Base-by-base conservation (phyloP, 2,113 vertebrate species). In the Paramormyrops kingsleyae region DNA sequence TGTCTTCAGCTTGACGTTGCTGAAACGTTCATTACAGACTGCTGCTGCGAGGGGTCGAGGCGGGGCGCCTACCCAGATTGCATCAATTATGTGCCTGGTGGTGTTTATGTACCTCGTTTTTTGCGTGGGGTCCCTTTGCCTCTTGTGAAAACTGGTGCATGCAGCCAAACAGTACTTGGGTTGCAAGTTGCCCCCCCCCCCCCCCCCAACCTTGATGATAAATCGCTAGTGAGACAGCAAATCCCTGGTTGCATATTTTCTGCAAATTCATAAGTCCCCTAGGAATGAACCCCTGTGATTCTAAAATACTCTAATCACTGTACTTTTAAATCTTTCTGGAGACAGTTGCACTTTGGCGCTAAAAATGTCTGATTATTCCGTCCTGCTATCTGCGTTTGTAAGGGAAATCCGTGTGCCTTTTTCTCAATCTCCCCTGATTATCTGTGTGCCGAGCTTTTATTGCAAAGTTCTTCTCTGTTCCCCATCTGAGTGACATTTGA, bases 11-110 rank as follows among this genome's bases (percentile, higher is more conserved):
- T 3, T 9, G 46, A 39, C 3, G 44, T 35, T 35, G 47, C 44
- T 77, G 44, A 50, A 77, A 84, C 42, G 80, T n/a, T 80, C 47
- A 52, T 84, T 85, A 66, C 62, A 91, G 91, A 93, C 94, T 92
- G 93, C 94, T 92, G 90, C 93, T 94, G 93, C 62, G 93, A 91
- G 90, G 88, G 91, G 90, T 88, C 90, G 92, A 49, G 91, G 93
- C 90, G 93, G 92, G 90, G 93, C 90, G 92, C 92, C 92, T 92
- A 27, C 91, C 92, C 94, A 95, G 92, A 92, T 94, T 95, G 94
- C 90, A 93, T 95, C 92, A 94, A 94, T 95, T 95, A 95, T 91
- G 89, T 5, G 1, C 89, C 90, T 49, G 15, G 89, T 2, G 0
- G 90, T 92, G 93, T 95, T 94, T 95, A 93, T 93, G 93, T 92